Percentiles rank a stretch among this genome's conserved stretches.
phyloP scores from a whole-genome alignment of 2,797 vertebrate species.

The Neopelma chrysocephalum region DNA sequence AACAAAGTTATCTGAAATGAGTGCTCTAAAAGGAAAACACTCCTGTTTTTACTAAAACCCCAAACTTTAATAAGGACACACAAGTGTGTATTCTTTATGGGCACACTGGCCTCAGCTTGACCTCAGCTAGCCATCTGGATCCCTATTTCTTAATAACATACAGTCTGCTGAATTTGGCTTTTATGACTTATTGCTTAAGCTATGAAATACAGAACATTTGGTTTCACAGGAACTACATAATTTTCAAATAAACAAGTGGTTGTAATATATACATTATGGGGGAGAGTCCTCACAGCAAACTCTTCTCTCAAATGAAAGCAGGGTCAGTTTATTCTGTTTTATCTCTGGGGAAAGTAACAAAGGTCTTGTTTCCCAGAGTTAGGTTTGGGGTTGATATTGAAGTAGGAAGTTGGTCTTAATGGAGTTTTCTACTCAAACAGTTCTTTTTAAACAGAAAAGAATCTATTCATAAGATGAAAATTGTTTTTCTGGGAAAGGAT shows the following conservation, averaged over 20 bases:
- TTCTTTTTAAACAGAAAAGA: neutral
- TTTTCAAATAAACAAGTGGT: slow-evolving; percentile 9
- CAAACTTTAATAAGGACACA: neutral
- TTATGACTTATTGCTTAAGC: neutral
- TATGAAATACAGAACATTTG: neutral
- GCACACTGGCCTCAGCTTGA: neutral
- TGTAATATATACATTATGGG: neutral
- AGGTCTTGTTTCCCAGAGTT: neutral
- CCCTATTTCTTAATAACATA: neutral
- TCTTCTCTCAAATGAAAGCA: neutral
- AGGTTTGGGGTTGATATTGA: neutral
- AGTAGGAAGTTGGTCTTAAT: neutral
- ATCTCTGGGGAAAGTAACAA: neutral
- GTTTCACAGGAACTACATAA: neutral
- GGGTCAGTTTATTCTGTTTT: neutral
- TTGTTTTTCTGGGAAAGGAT: neutral
- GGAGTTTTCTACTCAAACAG: neutral
- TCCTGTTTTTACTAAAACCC: neutral
- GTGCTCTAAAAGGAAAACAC: neutral
- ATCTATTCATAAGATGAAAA: neutral
- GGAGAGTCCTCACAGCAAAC: neutral
- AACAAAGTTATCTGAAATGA: neutral
- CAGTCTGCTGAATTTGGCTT: neutral
- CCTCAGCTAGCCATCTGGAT: slow-evolving; percentile 2
- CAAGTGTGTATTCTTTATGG: neutral